Conservation (phyloP, 53 echinoderm and acorn worm genomes). For the Antedon mediterranea region DNA sequence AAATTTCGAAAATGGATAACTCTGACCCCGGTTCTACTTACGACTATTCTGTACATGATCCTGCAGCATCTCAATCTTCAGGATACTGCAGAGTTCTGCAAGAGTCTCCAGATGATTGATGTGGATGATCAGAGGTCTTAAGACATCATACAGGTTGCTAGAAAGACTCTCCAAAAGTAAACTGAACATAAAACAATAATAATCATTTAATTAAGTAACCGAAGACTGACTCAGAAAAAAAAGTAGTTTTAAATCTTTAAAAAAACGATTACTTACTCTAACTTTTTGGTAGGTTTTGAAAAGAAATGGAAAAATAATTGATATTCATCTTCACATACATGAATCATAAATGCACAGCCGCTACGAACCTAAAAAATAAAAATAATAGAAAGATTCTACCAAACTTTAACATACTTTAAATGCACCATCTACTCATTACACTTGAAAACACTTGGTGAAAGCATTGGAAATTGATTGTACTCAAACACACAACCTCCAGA, state of each 20-base stretch:
- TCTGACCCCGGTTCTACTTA: too few relatives aligned
- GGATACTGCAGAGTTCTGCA: constrained; percentile 89
- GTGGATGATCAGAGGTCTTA: constrained; percentile 90
- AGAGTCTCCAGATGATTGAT: constrained; percentile 92
- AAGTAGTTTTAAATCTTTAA: not conserved
- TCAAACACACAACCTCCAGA: too few relatives aligned
- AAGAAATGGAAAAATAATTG: constrained; percentile 98
- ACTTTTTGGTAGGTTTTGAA: constrained; percentile 69
- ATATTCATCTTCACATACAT: constrained; percentile 91
- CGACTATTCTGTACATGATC: constrained; percentile 84
- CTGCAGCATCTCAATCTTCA: constrained; percentile 94
- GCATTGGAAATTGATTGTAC: too few relatives aligned
- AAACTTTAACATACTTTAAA: too few relatives aligned
- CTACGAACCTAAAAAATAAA: constrained; percentile 59
- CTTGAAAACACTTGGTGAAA: too few relatives aligned
- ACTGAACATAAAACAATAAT: constrained; percentile 23
- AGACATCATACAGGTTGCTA: constrained; percentile 84
- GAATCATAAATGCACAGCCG: constrained; percentile 98
- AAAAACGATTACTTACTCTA: constrained; percentile 51
- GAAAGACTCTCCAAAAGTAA: constrained; percentile 76
- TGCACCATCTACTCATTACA: too few relatives aligned
- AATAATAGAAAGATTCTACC: too few relatives aligned
- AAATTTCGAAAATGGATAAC: too few relatives aligned
- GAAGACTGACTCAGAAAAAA: not conserved
- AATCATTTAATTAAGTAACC: too few relatives aligned